Conservation (phyloP, 1,140 invertebrate species). For the Amyelois transitella region DNA sequence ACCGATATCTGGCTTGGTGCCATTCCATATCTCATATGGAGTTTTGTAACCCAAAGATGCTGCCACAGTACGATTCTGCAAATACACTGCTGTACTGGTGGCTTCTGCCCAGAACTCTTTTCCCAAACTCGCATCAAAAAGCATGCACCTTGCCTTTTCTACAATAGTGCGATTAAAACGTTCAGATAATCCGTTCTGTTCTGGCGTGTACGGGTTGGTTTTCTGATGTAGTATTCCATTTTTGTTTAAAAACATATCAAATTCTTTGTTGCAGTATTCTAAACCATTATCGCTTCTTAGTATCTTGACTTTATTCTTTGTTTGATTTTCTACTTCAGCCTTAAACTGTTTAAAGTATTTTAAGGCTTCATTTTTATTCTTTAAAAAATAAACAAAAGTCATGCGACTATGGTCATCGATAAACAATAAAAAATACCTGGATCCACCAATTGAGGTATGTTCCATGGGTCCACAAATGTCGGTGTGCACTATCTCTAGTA, state of each 20-base stretch:
- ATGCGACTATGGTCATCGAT: slow-evolving; percentile 7
- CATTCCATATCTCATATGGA: slow-evolving; percentile 41
- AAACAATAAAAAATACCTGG: slow-evolving; percentile 8
- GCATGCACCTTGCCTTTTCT: slow-evolving; percentile 3
- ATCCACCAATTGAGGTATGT: background rate
- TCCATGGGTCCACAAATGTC: slow-evolving; percentile 9
- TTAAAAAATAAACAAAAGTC: slow-evolving; percentile 6
- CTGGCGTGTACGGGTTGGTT: slow-evolving; percentile 37
- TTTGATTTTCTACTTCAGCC: background rate
- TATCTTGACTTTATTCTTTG: background rate
- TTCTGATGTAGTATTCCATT: slow-evolving; percentile 5
- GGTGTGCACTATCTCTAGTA: background rate
- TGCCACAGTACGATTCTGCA: background rate
- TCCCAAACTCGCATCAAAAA: no score
- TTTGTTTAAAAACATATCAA: slow-evolving; percentile 4
- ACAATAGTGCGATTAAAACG: slow-evolving; percentile 4
- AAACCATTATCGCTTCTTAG: no score
- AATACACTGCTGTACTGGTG: slow-evolving; percentile 7
- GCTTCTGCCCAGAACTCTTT: no score
- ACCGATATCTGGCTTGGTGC: slow-evolving; percentile 27
- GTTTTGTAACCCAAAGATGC: slow-evolving; percentile 25
- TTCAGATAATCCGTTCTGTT: slow-evolving; percentile 51
- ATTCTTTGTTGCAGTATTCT: slow-evolving; percentile 4
- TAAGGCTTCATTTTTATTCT: no score
- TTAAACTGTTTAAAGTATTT: slow-evolving; percentile 2